Percentiles rank a stretch among this genome's conserved stretches.
These are phyloP conservation scores for Drosophila rhopaloa DNA, from an alignment of 1,140 invertebrate species.

Conservation along the genomic window DNA sequence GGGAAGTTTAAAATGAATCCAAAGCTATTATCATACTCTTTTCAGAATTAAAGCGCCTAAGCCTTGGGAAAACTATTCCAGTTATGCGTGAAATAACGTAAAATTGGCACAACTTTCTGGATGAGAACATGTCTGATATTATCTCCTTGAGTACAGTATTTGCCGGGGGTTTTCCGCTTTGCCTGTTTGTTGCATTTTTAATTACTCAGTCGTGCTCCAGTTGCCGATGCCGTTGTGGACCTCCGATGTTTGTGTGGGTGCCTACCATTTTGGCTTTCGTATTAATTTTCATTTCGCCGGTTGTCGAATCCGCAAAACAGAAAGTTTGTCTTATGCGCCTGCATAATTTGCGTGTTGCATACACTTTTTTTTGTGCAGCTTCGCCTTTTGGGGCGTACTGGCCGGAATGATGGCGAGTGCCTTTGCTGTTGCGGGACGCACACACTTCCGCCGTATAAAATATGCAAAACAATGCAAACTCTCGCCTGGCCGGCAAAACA, in stretches of 20 bases:
- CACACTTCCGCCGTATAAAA: slow-evolving; percentile 77
- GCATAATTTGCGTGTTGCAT: slow-evolving; percentile 78
- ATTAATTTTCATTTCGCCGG: slow-evolving; percentile 74
- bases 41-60: background rate
- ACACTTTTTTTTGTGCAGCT: slow-evolving; percentile 16
- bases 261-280: slow-evolving; percentile 56
- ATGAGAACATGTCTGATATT: slow-evolving; percentile 13
- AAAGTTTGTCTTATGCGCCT: slow-evolving; percentile 80
- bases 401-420: slow-evolving; percentile 28
- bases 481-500: slow-evolving; percentile 51
- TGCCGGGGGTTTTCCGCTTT: slow-evolving; percentile 32
- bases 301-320: slow-evolving; percentile 71
- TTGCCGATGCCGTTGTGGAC: slow-evolving; percentile 20
- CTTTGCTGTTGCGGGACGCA: slow-evolving; percentile 31
- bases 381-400: slow-evolving; percentile 14
- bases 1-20: no score
- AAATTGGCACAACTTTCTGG: background rate
- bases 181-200: slow-evolving; percentile 66
- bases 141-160: slow-evolving; percentile 3
- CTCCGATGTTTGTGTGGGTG: slow-evolving; percentile 8
- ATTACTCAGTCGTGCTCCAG: slow-evolving; percentile 61
- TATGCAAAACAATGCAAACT: slow-evolving; percentile 81
- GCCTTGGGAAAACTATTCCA: no score
- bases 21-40: no score
- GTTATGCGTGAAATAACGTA: background rate